Conservation (phyloP, 2,888 invertebrate genomes). For the Rosalia funebris region DNA sequence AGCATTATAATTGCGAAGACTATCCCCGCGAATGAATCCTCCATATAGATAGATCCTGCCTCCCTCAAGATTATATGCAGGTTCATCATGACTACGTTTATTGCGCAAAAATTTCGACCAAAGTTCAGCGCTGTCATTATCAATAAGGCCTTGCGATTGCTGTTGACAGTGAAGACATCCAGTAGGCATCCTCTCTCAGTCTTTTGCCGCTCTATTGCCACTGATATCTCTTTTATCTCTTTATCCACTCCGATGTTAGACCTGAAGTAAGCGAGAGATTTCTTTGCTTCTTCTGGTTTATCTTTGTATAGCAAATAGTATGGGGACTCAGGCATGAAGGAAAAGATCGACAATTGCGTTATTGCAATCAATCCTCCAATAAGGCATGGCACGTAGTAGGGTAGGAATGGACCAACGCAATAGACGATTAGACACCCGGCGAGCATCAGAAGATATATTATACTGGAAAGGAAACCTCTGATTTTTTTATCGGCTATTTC, state of each 20-base stretch:
- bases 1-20: constrained; percentile 59
- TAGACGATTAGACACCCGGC: constrained; percentile 59
- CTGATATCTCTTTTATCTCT: constrained; percentile 58
- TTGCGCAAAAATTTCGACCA: constrained; percentile 60
- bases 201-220: constrained; percentile 57
- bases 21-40: constrained; percentile 56
- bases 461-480: constrained; percentile 58
- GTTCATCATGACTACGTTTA: constrained; percentile 61
- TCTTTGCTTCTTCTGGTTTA: constrained; percentile 53
- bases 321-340: constrained; percentile 62
- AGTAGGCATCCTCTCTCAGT: constrained; percentile 55
- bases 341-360: constrained; percentile 54
- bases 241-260: constrained; percentile 52
- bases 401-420: constrained; percentile 54
- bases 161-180: constrained; percentile 56
- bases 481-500: constrained; percentile 62
- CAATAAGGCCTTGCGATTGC: constrained; percentile 58
- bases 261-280: constrained; percentile 53
- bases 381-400: constrained; percentile 48
- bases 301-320: constrained; percentile 58
- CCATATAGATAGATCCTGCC: constrained; percentile 55
- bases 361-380: constrained; percentile 51
- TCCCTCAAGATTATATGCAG: constrained; percentile 57
- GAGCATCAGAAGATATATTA: constrained; percentile 61
- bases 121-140: constrained; percentile 59